Evolutionary conservation across 2,888 invertebrate genomes (phyloP).

Genomic region (Tetragonula carbonaria): DNA sequence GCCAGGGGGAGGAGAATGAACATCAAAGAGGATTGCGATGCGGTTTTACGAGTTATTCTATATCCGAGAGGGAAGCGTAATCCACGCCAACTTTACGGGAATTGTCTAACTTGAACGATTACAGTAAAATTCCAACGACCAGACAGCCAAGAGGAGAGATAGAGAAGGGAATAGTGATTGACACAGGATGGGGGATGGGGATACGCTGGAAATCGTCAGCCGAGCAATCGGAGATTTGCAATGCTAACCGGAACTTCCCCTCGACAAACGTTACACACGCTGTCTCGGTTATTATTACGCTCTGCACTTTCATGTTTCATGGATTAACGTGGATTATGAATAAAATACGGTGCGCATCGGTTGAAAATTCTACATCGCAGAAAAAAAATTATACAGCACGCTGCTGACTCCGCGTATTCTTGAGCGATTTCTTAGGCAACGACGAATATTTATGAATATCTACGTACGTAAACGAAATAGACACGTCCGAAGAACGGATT

Average conservation of each 20-base stretch:
- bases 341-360: neutral
- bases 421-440: too few species aligned
- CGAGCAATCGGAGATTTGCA: conserved; percentile 59
- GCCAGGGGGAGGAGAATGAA: conserved; percentile 9
- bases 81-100: conserved; percentile 62
- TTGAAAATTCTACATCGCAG: neutral
- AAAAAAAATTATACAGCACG: neutral
- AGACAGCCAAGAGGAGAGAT: neutral
- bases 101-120: conserved; percentile 70
- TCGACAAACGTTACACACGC: conserved; percentile 17
- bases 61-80: conserved; percentile 61
- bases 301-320: too few species aligned
- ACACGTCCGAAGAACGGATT: too few species aligned
- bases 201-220: conserved; percentile 23
- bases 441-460: too few species aligned
- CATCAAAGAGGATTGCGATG: conserved; percentile 49
- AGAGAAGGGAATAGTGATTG: neutral
- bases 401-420: too few species aligned
- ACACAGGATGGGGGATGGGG: neutral
- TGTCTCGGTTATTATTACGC: neutral
- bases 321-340: too few species aligned
- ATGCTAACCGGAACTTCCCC: conserved; percentile 53
- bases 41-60: conserved; percentile 69
- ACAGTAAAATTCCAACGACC: conserved; percentile 55
- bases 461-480: too few species aligned